A percentile compares a stretch with the other conserved stretches of the same genome.
These are phyloP conservation scores for Tamias sibiricus DNA, from an alignment of 2,113 vertebrate species.

Conservation along the genomic window DNA sequence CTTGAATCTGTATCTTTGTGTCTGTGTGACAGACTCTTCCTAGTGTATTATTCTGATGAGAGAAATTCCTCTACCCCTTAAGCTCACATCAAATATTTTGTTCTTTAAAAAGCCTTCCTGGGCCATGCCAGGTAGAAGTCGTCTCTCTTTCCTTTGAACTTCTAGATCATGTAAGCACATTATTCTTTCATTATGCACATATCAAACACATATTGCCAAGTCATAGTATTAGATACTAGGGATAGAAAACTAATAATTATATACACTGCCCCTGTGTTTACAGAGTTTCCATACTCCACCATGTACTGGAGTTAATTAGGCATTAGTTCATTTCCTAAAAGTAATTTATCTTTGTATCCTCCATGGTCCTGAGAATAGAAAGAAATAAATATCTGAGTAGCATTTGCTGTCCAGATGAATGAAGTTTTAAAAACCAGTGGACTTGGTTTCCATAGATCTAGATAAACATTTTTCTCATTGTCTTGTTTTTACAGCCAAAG, in stretches of 20 bases:
- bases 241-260: not conserved
- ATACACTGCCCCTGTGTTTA: not conserved
- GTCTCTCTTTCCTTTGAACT: not conserved
- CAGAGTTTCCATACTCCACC: not conserved
- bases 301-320: not conserved
- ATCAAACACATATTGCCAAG: not conserved
- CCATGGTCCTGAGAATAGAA: not conserved
- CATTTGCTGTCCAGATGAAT: not conserved
- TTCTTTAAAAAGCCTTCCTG: not conserved
- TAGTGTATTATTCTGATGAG: not conserved
- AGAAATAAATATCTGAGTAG: not conserved
- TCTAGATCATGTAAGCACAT: not conserved
- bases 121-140: not conserved
- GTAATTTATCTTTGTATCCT: slow-evolving; percentile 1
- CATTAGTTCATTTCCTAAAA: not conserved
- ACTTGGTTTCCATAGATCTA: not conserved
- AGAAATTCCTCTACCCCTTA: not conserved
- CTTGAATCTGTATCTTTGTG: not conserved
- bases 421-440: not conserved
- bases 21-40: not conserved
- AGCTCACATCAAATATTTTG: not conserved
- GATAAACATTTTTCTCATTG: not conserved
- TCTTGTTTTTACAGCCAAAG: not conserved
- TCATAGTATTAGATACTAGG: not conserved
- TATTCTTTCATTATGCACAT: not conserved